Base-by-base conservation (phyloP, 2,888 invertebrate genomes). In the Branchinecta sandiegonensis region DNA sequence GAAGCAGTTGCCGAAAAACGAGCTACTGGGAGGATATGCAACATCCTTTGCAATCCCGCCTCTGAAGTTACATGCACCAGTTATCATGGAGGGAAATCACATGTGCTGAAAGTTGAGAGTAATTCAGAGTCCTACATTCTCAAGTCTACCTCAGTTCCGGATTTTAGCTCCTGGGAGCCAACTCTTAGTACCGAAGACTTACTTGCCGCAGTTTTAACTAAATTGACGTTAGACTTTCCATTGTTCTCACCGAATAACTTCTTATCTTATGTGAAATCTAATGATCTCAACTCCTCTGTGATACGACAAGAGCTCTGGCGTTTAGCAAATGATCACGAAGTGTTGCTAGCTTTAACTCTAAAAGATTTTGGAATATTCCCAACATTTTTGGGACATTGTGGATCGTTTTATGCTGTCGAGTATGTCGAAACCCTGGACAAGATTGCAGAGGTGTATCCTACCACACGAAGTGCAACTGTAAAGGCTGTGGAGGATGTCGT, bases 351-450 rank as follows among this genome's bases (percentile, higher is more conserved):
- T 8, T 56, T 56, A 56, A 56, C 17, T n/a, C 56, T 56, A 14
- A 80, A 82, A 48, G 82, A 83, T 70, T 79, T 81, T 72, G 82
- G 83, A 71, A 78, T 85, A 66, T 85, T 87, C 74, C 86, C 87
- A 1, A 82, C 82, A 73, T 76, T 86, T 47, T 77, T 84, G 65
- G 86, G 86, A 8, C 83, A 84, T 0, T 87, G 87, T 76, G 87
- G 87, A 0, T 79, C 82, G 5, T 81, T 85, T 73, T 87, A 84
- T 76, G 84, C 84, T 14, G 83, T 85, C 3, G 85, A 87, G 74
- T 84, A 83, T 73, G 77, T 85, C 37, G 79, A 83, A 66, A 82
- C 83, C 0, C 78, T 84, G 63, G 79, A 80, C 48, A 71, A 71
- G 13, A 23, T 68, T 14, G 46, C 46, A 56, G 48, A 67, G 14